Conservation (phyloP, 2,888 invertebrate genomes). For the Harpalus rubripes region DNA sequence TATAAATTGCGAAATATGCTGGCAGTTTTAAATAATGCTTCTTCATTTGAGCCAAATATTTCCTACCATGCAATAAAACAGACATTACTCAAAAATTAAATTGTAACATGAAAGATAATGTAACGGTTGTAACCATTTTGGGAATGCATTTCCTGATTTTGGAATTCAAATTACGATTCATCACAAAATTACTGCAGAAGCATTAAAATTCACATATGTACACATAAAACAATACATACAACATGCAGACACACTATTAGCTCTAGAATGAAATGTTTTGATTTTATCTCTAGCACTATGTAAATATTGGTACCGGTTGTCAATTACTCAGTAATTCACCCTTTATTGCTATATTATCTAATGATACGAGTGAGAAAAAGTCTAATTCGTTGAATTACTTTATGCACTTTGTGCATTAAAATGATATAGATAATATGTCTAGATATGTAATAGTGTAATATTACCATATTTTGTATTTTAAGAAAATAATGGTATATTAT, state of each 20-base stretch:
- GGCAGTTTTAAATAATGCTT: too few species aligned
- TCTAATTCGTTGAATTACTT: not conserved
- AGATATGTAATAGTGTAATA: not conserved
- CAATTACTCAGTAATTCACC: not conserved
- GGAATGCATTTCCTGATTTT: conserved; percentile 15
- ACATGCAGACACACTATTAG: not conserved
- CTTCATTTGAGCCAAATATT: too few species aligned
- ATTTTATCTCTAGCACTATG: conserved; percentile 14
- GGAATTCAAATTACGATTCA: conserved; percentile 31
- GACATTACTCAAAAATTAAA: not conserved
- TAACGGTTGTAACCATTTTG: conserved; percentile 13
- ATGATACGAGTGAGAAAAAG: not conserved
- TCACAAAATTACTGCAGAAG: not conserved
- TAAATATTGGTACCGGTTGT: not conserved
- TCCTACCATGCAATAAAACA: too few species aligned
- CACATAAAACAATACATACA: conserved; percentile 7
- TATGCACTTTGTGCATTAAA: not conserved
- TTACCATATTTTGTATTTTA: not conserved
- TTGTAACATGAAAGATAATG: not conserved
- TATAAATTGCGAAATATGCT: too few species aligned
- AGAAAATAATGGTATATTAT: not conserved
- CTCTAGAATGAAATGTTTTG: conserved; percentile 17
- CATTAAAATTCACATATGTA: conserved; percentile 14
- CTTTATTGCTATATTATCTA: not conserved
- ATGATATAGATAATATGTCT: not conserved